Evolutionary conservation across 2,113 vertebrate genomes (phyloP).

Genomic region (Brachyistius frenatus): DNA sequence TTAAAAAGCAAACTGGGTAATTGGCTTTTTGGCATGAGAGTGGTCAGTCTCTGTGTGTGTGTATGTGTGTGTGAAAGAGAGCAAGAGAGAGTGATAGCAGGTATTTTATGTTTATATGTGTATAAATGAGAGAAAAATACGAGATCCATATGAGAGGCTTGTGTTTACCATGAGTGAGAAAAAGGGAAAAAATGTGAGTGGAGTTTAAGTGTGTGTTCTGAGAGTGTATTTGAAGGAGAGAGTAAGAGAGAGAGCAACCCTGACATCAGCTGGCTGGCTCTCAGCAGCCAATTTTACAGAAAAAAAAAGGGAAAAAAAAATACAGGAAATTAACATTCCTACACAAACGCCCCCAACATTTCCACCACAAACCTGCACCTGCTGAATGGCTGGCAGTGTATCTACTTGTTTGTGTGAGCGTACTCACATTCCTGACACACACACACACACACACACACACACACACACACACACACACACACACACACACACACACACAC

Average conservation of each 20-base stretch:
- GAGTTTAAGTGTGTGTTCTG: constrained; percentile 29
- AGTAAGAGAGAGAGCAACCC: constrained; percentile 11
- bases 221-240: background rate
- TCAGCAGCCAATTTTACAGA: constrained; percentile 49
- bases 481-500: background rate
- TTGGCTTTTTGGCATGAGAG: constrained; percentile 83
- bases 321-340: constrained; percentile 64
- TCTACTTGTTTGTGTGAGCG: constrained; percentile 1
- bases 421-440: constrained; percentile 5
- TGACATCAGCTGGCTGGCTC: constrained; percentile 46
- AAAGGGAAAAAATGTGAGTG: constrained; percentile 1
- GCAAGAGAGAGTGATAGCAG: no score
- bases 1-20: constrained; percentile 88
- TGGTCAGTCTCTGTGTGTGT: constrained; percentile 43
- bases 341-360: constrained; percentile 43
- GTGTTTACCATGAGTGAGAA: constrained; percentile 40
- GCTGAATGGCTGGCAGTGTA: constrained; percentile 45
- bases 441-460: background rate
- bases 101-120: constrained; percentile 12
- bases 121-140: constrained; percentile 23
- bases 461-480: no score
- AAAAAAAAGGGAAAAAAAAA: constrained; percentile 7
- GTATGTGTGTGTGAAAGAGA: constrained; percentile 26
- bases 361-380: constrained; percentile 64
- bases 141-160: constrained; percentile 31